Evolutionary conservation across 1,140 invertebrate genomes (phyloP).

Genomic region (Periplaneta americana): DNA sequence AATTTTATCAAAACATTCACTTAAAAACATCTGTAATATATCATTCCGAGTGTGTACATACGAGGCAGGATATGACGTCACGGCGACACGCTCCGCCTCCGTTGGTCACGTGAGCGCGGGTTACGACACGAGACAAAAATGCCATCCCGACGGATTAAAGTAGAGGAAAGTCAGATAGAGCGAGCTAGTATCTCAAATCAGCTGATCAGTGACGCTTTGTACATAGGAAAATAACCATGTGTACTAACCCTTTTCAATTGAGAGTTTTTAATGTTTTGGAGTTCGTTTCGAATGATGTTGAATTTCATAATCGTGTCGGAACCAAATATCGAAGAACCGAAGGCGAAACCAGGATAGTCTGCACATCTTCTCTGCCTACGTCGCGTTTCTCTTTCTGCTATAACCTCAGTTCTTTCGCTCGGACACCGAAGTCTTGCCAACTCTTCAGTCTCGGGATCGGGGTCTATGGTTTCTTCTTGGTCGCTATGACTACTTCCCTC

Average conservation of each 20-base stretch:
- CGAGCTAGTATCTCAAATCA: background rate
- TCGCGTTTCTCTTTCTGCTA: constrained; percentile 75
- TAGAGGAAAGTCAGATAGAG: background rate
- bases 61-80: background rate
- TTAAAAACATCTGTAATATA: too few relatives aligned
- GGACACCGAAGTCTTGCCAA: constrained; percentile 77
- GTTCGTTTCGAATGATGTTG: constrained; percentile 91
- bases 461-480: constrained; percentile 45
- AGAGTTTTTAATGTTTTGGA: constrained; percentile 95
- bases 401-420: constrained; percentile 79
- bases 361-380: constrained; percentile 61
- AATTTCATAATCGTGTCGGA: constrained; percentile 98
- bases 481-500: constrained; percentile 45
- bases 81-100: background rate
- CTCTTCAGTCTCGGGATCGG: constrained; percentile 71
- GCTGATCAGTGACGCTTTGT: background rate
- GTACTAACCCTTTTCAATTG: constrained; percentile 91
- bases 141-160: background rate
- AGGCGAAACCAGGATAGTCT: constrained; percentile 87
- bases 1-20: too few relatives aligned
- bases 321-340: constrained; percentile 87
- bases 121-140: background rate
- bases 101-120: background rate
- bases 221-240: background rate
- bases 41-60: too few relatives aligned